Evolutionary conservation across 1,140 invertebrate species (phyloP), one percentile per base, ranked within the genome.

Genomic region (Leptinotarsa lineolata): DNA sequence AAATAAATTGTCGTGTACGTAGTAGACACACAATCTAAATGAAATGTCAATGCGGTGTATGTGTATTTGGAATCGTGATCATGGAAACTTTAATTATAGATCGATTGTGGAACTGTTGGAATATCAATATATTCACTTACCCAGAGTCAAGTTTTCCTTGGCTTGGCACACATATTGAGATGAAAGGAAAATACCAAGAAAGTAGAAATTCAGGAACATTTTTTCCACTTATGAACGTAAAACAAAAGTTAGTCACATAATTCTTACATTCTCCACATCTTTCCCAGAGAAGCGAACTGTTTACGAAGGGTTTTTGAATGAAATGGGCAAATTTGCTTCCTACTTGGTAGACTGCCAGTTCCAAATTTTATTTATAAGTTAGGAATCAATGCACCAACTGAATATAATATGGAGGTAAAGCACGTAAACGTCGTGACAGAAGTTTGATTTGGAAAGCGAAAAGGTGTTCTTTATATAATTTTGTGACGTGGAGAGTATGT

Each of bases 331-430:
- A 22, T 30, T 46, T 13, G 65, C 30, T 67, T 67, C 65, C 65
- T 44, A 11, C 24, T 67, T 67, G 65, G 44, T 67, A 18, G 44
- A 44, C 8, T 67, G 65, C 65, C 65, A 67, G 44, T 20, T 67
- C n/a, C 39, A 46, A 44, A 30, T 46, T 46, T 67, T 67, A 67
- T 67, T 67, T 67, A 70, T 70, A 54, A 54, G n/a, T 58, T 58
- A 15, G 30, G 11, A 39, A 21, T 70, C 45, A 54, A 18, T 54
- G 48, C 48, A 54, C 48, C 4, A 54, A 54, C 15, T 54, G 48
- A 54, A 54, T 5, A 54, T 18, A 16, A 54, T 15, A 16, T 18
- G 48, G 48, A 54, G 12, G n/a, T n/a, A 54, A 8, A 39, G 11
- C 30, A 39, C 30, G 8, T 11, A 39, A 39, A 39, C 11, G 8